Base-by-base conservation (phyloP, 1,140 invertebrate species). In the Drosophila sucinea region DNA sequence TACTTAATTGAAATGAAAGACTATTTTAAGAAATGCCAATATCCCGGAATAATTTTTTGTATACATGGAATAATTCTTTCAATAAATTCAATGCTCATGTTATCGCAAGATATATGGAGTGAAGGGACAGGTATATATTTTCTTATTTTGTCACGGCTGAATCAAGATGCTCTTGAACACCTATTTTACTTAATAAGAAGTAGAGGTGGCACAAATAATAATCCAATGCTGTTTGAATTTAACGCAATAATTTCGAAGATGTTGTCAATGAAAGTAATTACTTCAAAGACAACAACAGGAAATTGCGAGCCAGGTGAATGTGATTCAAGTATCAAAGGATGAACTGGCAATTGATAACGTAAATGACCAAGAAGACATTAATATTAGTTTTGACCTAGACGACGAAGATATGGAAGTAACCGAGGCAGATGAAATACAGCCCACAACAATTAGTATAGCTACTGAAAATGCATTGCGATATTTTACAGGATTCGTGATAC, bases 1-100 rank as follows among this genome's bases (percentile, higher is more conserved):
- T 44, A 44, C 40, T n/a, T 69, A 11, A 40, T 38, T 29, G 67
- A 55, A 69, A 69, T 61, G 44, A 62, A 29, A 62, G 41, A 62
- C 30, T 69, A 55, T 40, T 69, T 61, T 23, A 47, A 54, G 25
- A 54, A 54, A 7, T 54, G 41, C 11, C 41, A 4, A n/a, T 44
- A 44, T 44, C 41, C 8, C 10, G 11, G 17, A 11, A 44, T 4
- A n/a, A 10, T 44, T 44, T 44, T 11, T 44, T 44, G 41, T 44
- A 11, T 57, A 44, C 44, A 64, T 64, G 32, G 62, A 57, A 35
- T 66, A 29, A 10, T 67, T 67, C 30, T 60, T 33, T 44, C 56
- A 60, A 67, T 67, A 60, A 67, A 51, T 27, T 51, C 40, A 47
- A 54, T 67, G 2, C 11, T 60, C 23, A 67, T 44, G 55, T 4